Evolutionary conservation across 2,888 invertebrate genomes (phyloP), one percentile per base, ranked within the genome.

Genomic region (Mellilla xanthometata): DNA sequence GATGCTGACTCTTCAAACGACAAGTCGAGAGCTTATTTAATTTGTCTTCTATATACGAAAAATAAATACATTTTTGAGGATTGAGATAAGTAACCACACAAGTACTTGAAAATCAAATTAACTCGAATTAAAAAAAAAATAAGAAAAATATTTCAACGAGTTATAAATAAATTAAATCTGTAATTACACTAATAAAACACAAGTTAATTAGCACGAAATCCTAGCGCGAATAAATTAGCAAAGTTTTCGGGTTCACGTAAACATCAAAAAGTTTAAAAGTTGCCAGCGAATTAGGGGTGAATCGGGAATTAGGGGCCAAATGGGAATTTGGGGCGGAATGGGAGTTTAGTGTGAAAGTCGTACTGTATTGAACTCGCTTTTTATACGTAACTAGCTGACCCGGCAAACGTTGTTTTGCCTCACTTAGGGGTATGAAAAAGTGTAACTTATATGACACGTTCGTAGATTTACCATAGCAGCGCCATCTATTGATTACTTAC

Each of bases 211-310:
- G 53, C 50, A 44, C 28, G 41, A 39, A 54, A 61, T 53, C 58
- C 52, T 58, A 47, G 47, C 49, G 49, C 50, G 76, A 71, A 83
- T 80, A 82, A 82, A 84, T 83, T 81, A 79, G 58, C 64, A 79
- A 83, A 83, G 58, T 83, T 82, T 34, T 32, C 41, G 43, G 46
- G 59, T 65, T 68, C 59, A 69, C 65, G 77, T 73, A 75, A 77
- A 75, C 78, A 77, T 78, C 65, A 72, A 69, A 70, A 79, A 78
- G 76, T 80, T 79, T 43, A 52, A 59, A 65, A 70, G 68, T 68
- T 53, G 10, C 44, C 34, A 43, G 36, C 43, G 46, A 54, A 47
- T 52, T 49, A 44, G 41, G 56, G 49, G 51, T 39, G 49, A 52
- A 56, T 58, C 41, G 41, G 54, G 53, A 52, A 58, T 56, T 52